Base-by-base conservation (phyloP, 2,113 vertebrate genomes). In the Cyanoderma ruficeps region DNA sequence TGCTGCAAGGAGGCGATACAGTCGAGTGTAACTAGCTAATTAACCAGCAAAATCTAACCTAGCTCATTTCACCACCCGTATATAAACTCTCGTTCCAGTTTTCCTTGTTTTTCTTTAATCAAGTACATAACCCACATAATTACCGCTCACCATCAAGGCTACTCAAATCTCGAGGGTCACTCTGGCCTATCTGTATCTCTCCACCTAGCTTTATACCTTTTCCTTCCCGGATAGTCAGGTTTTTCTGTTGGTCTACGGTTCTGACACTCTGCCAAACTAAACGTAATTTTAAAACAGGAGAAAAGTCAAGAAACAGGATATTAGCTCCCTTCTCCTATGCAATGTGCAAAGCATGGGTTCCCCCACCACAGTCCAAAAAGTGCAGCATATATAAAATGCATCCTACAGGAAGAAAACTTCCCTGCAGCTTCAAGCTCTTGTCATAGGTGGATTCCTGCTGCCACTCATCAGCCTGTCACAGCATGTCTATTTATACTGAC, bases 11-110 rank as follows among this genome's bases (percentile, higher is more conserved):
- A 91, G 94, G 89, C 3, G 3, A 91, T 67, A 47, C 42, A 33
- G 90, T 67, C 89, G 60, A 95, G 87, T 89, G 75, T 65, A 72
- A 80, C 94, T 50, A 84, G 87, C 78, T 94, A 89, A 87, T 94
- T 95, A 95, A 78, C 89, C 86, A 76, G 76, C 42, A 35, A 87
- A 86, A 77, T 47, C 91, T 74, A 76, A 76, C 90, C 39, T 88
- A 53, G 70, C 37, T 88, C n/a, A 13, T 95, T 95, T 95, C 83
- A 78, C 70, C 44, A 70, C 55, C 80, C 42, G 30, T 21, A 27
- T 24, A 35, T 41, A 59, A 41, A 84, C 78, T 52, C 55, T 59
- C 70, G 25, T 65, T 80, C 84, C 30, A 11, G 5, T 55, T 92
- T 90, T 61, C 52, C 77, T 35, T 35, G 4, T 5, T 83, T 92